phyloP scores from a whole-genome alignment of 2,888 invertebrate genomes.

The Rhorus exstirpatorius region DNA sequence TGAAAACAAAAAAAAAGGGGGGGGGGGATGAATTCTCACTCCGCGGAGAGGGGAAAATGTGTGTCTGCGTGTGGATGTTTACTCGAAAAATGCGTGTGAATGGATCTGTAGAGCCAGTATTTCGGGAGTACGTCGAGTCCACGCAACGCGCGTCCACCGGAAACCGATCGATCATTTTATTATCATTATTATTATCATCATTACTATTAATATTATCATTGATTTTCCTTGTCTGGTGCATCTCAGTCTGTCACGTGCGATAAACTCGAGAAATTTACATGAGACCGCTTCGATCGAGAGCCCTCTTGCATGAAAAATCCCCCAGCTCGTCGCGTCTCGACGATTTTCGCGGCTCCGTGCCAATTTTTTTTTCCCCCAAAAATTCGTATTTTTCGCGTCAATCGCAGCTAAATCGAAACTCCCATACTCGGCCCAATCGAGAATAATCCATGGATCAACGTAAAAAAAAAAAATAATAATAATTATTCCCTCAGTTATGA shows the following conservation, averaged over 20 bases:
- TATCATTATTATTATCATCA: slow-evolving; percentile 22
- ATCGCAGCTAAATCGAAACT: too few relatives aligned
- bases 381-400: too few relatives aligned
- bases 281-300: slow-evolving; percentile 12
- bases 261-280: slow-evolving; percentile 34
- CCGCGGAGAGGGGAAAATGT: slow-evolving; percentile 27
- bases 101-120: slow-evolving; percentile 65
- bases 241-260: slow-evolving; percentile 28
- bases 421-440: too few relatives aligned
- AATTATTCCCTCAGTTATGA: too few relatives aligned
- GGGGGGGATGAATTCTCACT: too few relatives aligned
- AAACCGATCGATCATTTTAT: slow-evolving; percentile 52
- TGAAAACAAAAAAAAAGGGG: slow-evolving; percentile 20
- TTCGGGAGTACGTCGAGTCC: slow-evolving; percentile 48
- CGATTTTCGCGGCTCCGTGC: too few relatives aligned
- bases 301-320: too few relatives aligned
- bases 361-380: too few relatives aligned
- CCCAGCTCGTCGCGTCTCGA: too few relatives aligned
- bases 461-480: too few relatives aligned
- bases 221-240: slow-evolving; percentile 17
- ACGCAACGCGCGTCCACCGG: slow-evolving; percentile 26
- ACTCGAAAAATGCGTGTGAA: too few relatives aligned
- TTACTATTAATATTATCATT: not conserved
- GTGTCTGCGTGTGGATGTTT: slow-evolving; percentile 10
- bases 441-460: too few relatives aligned